Evolutionary conservation across 2,113 vertebrate species (phyloP).

Genomic region (Sebastes schlegelii): DNA sequence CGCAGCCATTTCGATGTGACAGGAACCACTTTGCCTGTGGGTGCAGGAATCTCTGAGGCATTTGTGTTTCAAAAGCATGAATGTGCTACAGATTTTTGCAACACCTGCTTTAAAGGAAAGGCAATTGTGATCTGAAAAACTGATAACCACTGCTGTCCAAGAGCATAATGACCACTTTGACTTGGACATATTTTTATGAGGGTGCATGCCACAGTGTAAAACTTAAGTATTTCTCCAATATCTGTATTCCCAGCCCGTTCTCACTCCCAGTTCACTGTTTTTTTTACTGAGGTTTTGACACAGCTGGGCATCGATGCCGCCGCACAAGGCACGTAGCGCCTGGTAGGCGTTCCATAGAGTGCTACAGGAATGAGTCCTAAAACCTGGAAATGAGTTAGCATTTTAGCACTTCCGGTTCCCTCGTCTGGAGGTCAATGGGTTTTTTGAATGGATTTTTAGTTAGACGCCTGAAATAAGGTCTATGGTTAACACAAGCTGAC

Average conservation of each 20-base stretch:
- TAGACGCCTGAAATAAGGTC: too few species aligned
- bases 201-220: neutral
- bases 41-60: neutral
- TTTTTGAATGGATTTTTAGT: too few species aligned
- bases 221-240: neutral
- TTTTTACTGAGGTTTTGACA: too few species aligned
- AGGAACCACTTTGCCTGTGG: neutral
- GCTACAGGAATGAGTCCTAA: too few species aligned
- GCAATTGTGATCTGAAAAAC: conserved; percentile 22
- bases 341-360: too few species aligned
- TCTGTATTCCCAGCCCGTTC: neutral
- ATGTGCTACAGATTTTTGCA: neutral
- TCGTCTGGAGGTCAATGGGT: too few species aligned
- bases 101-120: conserved; percentile 48
- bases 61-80: conserved; percentile 19
- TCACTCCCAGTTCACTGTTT: too few species aligned
- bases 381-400: too few species aligned
- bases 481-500: too few species aligned
- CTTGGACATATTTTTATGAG: conserved; percentile 22
- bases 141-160: conserved; percentile 7
- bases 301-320: too few species aligned
- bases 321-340: too few species aligned
- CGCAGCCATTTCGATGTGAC: neutral
- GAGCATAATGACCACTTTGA: conserved; percentile 10
- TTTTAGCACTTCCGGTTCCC: too few species aligned